phyloP scores from a whole-genome alignment of 2,888 invertebrate species.

The Polydrusus pterygomalis region DNA sequence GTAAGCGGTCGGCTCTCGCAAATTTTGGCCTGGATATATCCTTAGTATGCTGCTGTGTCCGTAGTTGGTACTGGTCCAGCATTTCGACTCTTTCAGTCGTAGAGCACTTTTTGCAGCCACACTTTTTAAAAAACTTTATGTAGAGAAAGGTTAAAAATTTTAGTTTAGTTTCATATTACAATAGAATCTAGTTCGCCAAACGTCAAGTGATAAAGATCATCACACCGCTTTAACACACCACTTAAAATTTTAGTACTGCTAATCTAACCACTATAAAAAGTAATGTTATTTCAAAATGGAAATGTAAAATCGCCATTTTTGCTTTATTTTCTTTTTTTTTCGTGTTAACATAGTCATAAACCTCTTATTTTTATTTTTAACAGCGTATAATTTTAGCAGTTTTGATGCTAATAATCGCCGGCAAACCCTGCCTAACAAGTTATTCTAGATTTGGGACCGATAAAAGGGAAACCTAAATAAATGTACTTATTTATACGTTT shows the following conservation, averaged over 20 bases:
- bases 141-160: neutral
- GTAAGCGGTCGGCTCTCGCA: too few relatives aligned
- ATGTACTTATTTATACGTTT: too few relatives aligned
- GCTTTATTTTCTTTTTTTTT: slow-evolving; percentile 33
- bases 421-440: too few relatives aligned
- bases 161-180: slow-evolving; percentile 13
- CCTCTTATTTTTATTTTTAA: neutral
- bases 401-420: too few relatives aligned
- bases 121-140: too few relatives aligned
- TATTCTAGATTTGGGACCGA: too few relatives aligned
- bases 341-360: slow-evolving; percentile 33
- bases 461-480: too few relatives aligned
- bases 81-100: too few relatives aligned
- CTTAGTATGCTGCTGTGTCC: too few relatives aligned
- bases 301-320: slow-evolving; percentile 37
- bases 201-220: neutral
- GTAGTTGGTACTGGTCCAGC: too few relatives aligned
- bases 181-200: slow-evolving; percentile 26
- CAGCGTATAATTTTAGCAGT: neutral
- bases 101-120: too few relatives aligned
- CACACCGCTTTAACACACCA: slow-evolving; percentile 29
- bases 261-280: slow-evolving; percentile 42
- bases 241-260: slow-evolving; percentile 34
- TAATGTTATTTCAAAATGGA: slow-evolving; percentile 35
- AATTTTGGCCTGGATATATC: too few relatives aligned